Percentiles rank a stretch among this genome's conserved stretches.
Conservation (phyloP, 1,140 invertebrate species). For the Orussus abietinus region DNA sequence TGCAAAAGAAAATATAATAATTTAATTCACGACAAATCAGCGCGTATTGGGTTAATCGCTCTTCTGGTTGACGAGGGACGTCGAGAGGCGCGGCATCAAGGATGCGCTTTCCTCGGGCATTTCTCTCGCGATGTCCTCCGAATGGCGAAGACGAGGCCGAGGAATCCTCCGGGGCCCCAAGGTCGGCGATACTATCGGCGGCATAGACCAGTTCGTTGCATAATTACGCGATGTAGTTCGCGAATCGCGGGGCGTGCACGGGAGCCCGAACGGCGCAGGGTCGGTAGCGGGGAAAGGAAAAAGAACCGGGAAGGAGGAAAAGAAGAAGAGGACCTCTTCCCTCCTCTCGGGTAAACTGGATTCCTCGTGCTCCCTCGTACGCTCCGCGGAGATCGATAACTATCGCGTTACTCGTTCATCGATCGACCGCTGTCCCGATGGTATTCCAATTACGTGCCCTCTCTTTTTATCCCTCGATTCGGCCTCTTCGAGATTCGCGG, state of each 20-base stretch:
- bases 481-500: background rate
- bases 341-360: background rate
- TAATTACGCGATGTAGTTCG: slow-evolving; percentile 28
- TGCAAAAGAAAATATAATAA: too few species aligned
- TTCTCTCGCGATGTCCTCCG: too few species aligned
- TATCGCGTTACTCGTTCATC: background rate
- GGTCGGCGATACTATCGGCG: slow-evolving; percentile 24
- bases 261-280: too few species aligned
- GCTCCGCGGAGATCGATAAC: background rate
- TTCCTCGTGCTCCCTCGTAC: background rate
- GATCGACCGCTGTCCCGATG: background rate
- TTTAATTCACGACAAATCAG: too few species aligned
- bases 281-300: background rate
- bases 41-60: too few species aligned
- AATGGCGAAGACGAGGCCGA: too few species aligned
- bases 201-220: slow-evolving; percentile 20
- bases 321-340: background rate
- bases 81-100: too few species aligned
- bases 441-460: slow-evolving; percentile 2
- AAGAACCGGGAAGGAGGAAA: too few species aligned
- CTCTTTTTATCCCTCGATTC: background rate
- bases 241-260: too few species aligned
- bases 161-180: slow-evolving; percentile 21
- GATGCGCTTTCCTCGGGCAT: too few species aligned
- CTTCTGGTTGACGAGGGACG: too few species aligned